Conservation (phyloP, 2,113 vertebrate genomes). For the Larimichthys polyactis region DNA sequence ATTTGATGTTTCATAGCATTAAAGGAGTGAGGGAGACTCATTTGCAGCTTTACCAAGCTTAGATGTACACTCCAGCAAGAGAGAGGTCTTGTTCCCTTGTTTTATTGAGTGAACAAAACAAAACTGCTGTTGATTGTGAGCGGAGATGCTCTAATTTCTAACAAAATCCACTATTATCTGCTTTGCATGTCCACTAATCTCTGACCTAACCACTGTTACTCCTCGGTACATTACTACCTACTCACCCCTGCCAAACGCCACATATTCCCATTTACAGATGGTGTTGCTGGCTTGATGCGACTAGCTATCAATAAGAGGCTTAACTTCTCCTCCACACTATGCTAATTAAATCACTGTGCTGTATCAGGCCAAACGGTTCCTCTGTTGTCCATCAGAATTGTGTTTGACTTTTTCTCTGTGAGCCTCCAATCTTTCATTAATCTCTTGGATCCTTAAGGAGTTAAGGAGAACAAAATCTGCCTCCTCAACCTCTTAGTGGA, state of each 20-base stretch:
- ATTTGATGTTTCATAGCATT: not conserved
- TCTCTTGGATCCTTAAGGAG: not conserved
- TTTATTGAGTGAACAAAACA: not conserved
- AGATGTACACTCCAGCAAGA: not conserved
- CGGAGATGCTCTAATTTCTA: slow-evolving; percentile 31
- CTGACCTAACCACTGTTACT: slow-evolving; percentile 18
- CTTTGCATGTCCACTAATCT: slow-evolving; percentile 47
- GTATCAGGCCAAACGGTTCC: not conserved
- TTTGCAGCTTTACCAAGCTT: not conserved
- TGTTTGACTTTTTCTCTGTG: not conserved
- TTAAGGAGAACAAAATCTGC: not conserved
- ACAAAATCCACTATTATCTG: slow-evolving; percentile 59
- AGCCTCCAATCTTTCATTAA: not conserved
- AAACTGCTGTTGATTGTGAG: slow-evolving; percentile 27
- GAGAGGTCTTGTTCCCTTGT: too few species aligned
- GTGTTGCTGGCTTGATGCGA: slow-evolving; percentile 44
- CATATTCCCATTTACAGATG: slow-evolving; percentile 57
- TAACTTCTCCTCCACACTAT: slow-evolving; percentile 32
- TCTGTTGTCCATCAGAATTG: not conserved
- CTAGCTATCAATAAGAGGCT: slow-evolving; percentile 58
- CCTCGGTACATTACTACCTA: slow-evolving; percentile 18
- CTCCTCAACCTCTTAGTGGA: not conserved
- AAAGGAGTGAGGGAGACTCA: not conserved
- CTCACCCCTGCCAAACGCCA: slow-evolving; percentile 35
- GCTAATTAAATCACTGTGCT: slow-evolving; percentile 44